Conservation (phyloP, 2,113 vertebrate species). For the Mellivora capensis region DNA sequence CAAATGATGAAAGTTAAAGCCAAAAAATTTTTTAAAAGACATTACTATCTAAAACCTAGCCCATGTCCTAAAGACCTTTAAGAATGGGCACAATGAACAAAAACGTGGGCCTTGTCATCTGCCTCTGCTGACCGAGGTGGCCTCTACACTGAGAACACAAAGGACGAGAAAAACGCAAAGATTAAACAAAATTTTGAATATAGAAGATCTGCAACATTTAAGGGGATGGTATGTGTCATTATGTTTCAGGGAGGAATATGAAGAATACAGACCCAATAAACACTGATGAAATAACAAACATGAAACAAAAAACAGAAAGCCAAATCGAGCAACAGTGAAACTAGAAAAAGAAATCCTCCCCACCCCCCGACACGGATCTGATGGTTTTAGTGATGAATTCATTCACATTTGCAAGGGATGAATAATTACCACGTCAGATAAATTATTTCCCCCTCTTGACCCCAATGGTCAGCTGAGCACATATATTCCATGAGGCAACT, state of each 20-base stretch:
- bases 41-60: not conserved
- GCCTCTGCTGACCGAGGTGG: not conserved
- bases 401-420: too few species aligned
- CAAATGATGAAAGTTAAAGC: not conserved
- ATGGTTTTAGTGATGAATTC: too few species aligned
- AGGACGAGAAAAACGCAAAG: not conserved
- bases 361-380: rapidly evolving
- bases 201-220: rapidly evolving
- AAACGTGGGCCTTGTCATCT: not conserved
- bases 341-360: not conserved
- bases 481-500: rapidly evolving
- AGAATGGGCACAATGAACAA: not conserved
- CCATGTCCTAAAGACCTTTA: not conserved
- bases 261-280: not conserved
- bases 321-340: not conserved
- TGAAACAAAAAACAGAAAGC: not conserved
- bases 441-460: not conserved
- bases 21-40: too few species aligned
- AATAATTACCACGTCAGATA: not conserved
- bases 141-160: not conserved
- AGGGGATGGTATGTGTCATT: rapidly evolving
- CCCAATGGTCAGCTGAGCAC: rapidly evolving
- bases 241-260: not conserved
- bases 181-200: not conserved
- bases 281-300: not conserved